Base-by-base conservation (phyloP, 2,113 vertebrate species). In the Euleptes europaea region DNA sequence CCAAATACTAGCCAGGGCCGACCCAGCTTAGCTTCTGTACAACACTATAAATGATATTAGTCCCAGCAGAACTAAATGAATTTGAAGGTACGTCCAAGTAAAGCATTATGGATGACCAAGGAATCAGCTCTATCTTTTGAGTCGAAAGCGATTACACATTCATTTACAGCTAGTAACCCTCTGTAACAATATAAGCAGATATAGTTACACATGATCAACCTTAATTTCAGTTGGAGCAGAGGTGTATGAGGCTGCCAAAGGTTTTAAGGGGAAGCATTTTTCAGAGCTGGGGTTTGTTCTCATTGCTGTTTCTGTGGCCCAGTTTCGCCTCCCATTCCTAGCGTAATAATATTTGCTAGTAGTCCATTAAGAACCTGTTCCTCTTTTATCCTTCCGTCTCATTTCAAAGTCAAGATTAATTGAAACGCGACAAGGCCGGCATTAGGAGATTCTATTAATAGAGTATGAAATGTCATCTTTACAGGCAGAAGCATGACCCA, bases 401-500 rank as follows among this genome's bases (percentile, higher is more conserved):
- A n/a, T 86, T 92, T 91, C 84, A 84, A 92, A 89, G 87, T 81
- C 78, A 89, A 87, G 77, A 85, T 90, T 90, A 89, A 92, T 89
- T 92, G 85, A 86, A 92, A 82, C 5, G 79, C 86, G 66, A 63
- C 72, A 28, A 44, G n/a, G 31, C 33, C 82, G 73, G 33, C 35
- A 74, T 84, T 79, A 80, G 31, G 63, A 70, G 1, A 84, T 67
- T 74, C 88, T 85, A 88, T 74, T 87, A 90, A 92, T 80, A 92
- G 60, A 49, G n/a, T 84, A 38, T 63, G 74, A 93, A 87, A 63
- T 87, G 78, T 89, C 82, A 74, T 77, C 75, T 87, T 87, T 85
- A 82, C 38, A 88, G 78, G 35, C 85, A 89, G 28, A 23, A 80
- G 15, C 63, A 51, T 87, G 86, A 91, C 88, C 66, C 73, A 87